Base-by-base conservation (phyloP, 1,140 invertebrate genomes). In the Drosophila pseudoananassae region DNA sequence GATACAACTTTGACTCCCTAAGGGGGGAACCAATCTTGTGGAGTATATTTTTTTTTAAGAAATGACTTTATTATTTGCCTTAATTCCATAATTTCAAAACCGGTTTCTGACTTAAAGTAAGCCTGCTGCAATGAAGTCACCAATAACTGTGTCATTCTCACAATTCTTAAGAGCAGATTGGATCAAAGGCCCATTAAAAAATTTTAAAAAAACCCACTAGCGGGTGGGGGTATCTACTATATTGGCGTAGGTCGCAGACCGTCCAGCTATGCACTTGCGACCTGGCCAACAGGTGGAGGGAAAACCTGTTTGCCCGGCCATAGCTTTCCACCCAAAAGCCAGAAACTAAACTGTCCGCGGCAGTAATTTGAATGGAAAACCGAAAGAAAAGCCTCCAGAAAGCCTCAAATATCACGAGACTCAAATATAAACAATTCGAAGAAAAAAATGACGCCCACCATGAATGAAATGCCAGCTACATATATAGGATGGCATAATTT, bases 211-310 rank as follows among this genome's bases (percentile, higher is more conserved):
- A 45, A 57, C 70, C 36, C 43, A 54, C 51, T 70, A 3, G 36
- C 25, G n/a, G n/a, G 33, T 8, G 27, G 27, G 27, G 27, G 31
- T 9, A 33, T n/a, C 27, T 27, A 29, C 29, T 33, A 49, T 70
- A 69, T 83, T 83, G 81, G 65, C 76, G 80, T 83, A 83, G 80
- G 80, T 83, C 80, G 80, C 72, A 78, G 70, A 78, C 79, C 71
- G 80, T 79, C 71, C 63, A 83, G 56, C 80, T 76, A 79, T 84
- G 76, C 25, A 27, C 25, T 27, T 27, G 25, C 76, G 53, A 77
- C 72, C 79, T 85, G 81, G 81, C 64, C 72, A 83, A 84, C 76
- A 80, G 76, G 76, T 74, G 76, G 60, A 65, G 66, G 76, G 66
- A 65, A 71, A 78, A 56, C 73, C 80, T 71, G 82, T 82, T 82